A percentile compares a stretch with the other conserved stretches of the same genome.
Conservation (phyloP, 2,113 vertebrate genomes). For the Cervus canadensis region DNA sequence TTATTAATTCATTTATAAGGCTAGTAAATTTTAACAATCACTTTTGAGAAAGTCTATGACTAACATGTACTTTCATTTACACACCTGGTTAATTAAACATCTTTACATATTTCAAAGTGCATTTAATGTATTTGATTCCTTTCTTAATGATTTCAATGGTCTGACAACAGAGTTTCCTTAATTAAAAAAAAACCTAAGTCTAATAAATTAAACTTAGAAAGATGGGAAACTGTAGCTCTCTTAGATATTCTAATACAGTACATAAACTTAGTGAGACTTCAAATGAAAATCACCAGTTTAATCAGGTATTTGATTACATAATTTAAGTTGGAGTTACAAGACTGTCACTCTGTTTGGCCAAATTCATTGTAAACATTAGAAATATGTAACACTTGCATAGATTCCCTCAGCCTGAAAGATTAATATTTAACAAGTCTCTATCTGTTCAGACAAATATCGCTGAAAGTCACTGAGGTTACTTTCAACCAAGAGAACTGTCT, state of each 20-base stretch:
- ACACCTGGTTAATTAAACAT: not conserved
- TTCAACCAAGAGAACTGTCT: not conserved
- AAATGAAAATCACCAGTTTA: constrained; percentile 3
- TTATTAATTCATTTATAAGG: not conserved
- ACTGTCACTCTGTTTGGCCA: not conserved
- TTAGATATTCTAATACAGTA: not conserved
- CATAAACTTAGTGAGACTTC: not conserved
- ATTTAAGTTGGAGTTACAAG: not conserved
- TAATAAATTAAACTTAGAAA: constrained; percentile 14
- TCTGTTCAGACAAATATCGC: not conserved
- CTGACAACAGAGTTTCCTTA: not conserved
- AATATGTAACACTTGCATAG: not conserved
- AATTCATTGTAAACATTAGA: not conserved
- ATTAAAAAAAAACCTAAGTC: not conserved
- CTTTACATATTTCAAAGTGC: constrained; percentile 18
- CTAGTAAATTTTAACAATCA: not conserved
- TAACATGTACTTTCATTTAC: not conserved
- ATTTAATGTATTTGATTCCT: not conserved
- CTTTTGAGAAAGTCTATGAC: not conserved
- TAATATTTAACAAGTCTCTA: not conserved
- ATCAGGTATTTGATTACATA: not conserved
- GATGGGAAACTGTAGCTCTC: not conserved
- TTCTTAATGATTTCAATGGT: not conserved
- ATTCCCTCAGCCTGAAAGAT: not conserved
- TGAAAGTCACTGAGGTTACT: not conserved